Conservation (phyloP, 2,797 vertebrate species). For the Falco berigora region DNA sequence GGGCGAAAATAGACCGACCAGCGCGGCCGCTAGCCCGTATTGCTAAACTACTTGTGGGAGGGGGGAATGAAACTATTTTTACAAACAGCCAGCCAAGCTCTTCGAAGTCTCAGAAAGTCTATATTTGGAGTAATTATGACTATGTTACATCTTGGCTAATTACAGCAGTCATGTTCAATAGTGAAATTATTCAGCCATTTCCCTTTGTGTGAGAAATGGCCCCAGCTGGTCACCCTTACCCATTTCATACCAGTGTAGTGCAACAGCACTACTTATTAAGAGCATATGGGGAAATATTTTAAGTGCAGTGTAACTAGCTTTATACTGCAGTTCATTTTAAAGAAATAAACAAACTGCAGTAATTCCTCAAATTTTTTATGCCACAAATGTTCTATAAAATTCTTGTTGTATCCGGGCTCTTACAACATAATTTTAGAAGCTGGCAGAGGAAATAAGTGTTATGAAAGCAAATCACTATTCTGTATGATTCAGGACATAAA, state of each 20-base stretch:
- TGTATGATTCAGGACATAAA: not conserved
- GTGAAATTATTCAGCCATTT: conserved; percentile 40
- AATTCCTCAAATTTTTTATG: conserved; percentile 52
- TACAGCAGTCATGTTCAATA: not conserved
- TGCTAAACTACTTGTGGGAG: not conserved
- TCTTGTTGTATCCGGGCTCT: not conserved
- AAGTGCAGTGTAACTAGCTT: conserved; percentile 21
- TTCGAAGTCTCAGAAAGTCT: conserved; percentile 12
- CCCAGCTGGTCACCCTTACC: conserved; percentile 5
- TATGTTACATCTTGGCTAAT: conserved; percentile 18
- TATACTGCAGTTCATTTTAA: conserved; percentile 57
- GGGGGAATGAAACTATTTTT: not conserved
- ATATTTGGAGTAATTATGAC: conserved; percentile 30
- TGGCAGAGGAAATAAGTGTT: not conserved
- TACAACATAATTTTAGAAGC: conserved; percentile 1
- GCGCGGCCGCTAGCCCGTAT: not conserved
- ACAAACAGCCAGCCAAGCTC: not conserved
- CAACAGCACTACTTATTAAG: not conserved
- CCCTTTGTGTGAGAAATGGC: conserved; percentile 4
- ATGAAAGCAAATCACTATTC: not conserved
- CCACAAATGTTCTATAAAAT: conserved; percentile 55
- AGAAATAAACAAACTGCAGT: conserved; percentile 57
- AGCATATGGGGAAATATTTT: conserved; percentile 8
- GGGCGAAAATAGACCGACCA: not conserved
- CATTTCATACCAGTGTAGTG: not conserved